Base-by-base conservation (phyloP, 2,888 invertebrate species). In the Microdon myrmicae region DNA sequence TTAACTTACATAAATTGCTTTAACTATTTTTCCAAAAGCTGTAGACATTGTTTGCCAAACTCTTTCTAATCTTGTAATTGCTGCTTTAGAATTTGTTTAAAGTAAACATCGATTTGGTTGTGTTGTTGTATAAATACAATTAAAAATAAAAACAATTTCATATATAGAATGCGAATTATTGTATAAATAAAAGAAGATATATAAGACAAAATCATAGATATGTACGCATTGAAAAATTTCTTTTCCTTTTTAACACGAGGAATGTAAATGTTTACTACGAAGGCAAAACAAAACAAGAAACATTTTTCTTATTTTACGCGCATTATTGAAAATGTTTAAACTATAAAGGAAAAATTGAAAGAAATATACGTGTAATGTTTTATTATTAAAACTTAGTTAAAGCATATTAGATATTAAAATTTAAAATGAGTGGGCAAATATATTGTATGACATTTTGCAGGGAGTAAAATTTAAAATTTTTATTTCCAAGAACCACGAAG, bases 71-170 rank as follows among this genome's bases (percentile, higher is more conserved):
- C 34, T 31, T 38, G 32, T 47, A 31, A 44, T 47, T 38, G 32
- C 37, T 56, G n/a, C 17, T 43, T 31, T 61, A 44, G 10, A 47
- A 51, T 47, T 58, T 53, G 28, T 51, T 51, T 71, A 72, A 68
- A 67, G 68, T 56, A 41, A 67, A 64, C 75, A 77, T 76, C 75
- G 76, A 77, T 74, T 76, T 75, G 77, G 76, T 77, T 76, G 76
- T 76, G 74, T 76, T 75, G 74, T 75, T 73, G 70, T 70, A 67
- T 71, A 68, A 67, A 38, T 59, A 47, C 58, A 66, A 64, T 45
- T 64, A 64, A 64, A 64, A 55, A 25, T 1, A 17, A 17, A 25
- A 25, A 23, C 9, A 10, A 25, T 37, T 12, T 31, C 14, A 34
- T 26, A 32, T 37, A 29, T 12, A 38, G 25, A 6, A 37, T n/a